These are phyloP conservation scores for Syngnathus typhle DNA, from an alignment of 2,113 vertebrate genomes.

Conservation along the genomic window DNA sequence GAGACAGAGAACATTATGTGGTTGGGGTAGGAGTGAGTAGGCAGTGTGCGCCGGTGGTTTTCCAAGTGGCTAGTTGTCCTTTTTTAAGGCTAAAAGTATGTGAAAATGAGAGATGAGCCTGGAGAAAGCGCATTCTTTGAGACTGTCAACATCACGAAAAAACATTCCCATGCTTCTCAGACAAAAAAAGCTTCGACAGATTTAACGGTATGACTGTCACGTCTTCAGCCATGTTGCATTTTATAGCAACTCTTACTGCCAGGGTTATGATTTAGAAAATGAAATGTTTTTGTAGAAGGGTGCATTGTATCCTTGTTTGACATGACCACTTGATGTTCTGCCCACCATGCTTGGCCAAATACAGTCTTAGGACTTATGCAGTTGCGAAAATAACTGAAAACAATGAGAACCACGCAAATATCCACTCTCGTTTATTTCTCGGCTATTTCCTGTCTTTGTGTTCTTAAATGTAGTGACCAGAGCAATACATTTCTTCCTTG, in stretches of 20 bases:
- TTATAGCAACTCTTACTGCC: conserved; percentile 11
- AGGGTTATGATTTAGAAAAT: conserved; percentile 57
- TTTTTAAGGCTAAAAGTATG: conserved; percentile 37
- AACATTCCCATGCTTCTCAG: conserved; percentile 11
- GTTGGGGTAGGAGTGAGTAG: conserved; percentile 31
- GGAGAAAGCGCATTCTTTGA: conserved; percentile 8
- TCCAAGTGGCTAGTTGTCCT: conserved; percentile 12
- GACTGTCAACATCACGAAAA: conserved; percentile 24
- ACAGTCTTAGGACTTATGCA: neutral
- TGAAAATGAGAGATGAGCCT: conserved; percentile 31
- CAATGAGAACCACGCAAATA: neutral
- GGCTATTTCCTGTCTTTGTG: neutral
- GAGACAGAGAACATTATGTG: conserved; percentile 45
- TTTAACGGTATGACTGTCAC: conserved; percentile 22
- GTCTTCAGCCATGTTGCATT: conserved; percentile 25
- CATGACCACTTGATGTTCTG: conserved; percentile 7
- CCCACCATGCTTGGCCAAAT: neutral
- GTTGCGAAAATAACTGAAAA: neutral
- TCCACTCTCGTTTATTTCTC: neutral
- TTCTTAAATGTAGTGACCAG: neutral
- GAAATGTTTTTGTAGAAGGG: conserved; percentile 48
- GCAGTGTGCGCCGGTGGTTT: conserved; percentile 27
- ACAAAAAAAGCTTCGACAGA: conserved; percentile 8
- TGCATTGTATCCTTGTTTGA: conserved; percentile 19
- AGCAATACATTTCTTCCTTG: neutral